Evolutionary conservation across 1,140 invertebrate species (phyloP).

Genomic region (Lithobius niger): DNA sequence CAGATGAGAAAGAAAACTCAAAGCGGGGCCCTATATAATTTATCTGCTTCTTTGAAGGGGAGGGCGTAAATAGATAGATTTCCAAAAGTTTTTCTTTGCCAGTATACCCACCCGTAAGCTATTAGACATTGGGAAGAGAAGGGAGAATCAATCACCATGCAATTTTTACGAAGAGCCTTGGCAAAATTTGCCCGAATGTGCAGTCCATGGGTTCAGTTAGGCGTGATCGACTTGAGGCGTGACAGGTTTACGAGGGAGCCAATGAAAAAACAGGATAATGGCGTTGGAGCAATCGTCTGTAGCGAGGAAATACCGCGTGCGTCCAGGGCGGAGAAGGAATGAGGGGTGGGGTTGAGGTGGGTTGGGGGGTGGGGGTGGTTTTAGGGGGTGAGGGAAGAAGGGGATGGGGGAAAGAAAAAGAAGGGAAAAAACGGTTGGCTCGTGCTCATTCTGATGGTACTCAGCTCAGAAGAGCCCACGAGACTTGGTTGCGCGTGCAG

Average conservation of each 20-base stretch:
- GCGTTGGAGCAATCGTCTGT: not conserved
- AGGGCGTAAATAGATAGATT: no score
- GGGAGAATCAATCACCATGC: not conserved
- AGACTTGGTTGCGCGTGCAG: no score
- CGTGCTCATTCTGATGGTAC: not conserved
- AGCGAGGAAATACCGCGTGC: no score
- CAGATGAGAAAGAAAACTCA: no score
- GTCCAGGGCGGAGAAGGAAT: no score
- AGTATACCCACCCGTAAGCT: no score
- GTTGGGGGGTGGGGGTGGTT: not conserved
- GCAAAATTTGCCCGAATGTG: not conserved
- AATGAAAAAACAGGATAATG: not conserved
- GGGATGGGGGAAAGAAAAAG: conserved; percentile 1
- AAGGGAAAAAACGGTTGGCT: not conserved
- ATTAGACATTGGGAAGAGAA: no score
- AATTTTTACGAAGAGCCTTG: not conserved
- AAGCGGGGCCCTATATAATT: no score
- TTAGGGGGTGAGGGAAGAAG: not conserved
- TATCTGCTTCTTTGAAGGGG: no score
- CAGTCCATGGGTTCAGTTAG: not conserved
- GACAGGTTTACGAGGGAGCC: not conserved
- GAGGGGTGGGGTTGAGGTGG: not conserved
- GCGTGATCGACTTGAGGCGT: not conserved
- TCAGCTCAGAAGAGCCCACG: no score
- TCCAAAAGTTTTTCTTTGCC: no score